Evolutionary conservation across 1,140 invertebrate genomes (phyloP), one percentile per base, ranked within the genome.

Genomic region (Coboldia fuscipes): DNA sequence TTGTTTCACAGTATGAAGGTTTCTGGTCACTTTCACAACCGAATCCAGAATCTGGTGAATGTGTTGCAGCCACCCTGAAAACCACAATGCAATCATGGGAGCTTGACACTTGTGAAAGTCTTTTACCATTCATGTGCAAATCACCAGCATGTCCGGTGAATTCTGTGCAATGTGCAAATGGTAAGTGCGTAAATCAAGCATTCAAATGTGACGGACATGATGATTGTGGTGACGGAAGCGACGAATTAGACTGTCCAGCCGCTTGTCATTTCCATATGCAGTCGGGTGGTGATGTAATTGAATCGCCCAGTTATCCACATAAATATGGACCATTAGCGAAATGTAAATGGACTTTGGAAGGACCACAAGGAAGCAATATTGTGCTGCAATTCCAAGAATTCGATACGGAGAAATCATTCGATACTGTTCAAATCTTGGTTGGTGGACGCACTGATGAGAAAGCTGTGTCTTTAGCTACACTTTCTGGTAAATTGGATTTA

Each of bases 321-420:
- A 85, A 86, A 47, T 96, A 97, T 53, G 68, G 70, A 34, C 67
- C 85, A 3, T 70, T 92, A 33, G 75, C 75, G 35, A 85, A 93
- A 48, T 97, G 90, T 55, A 90, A 90, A 59, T 97, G 92, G 90
- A 93, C 89, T 1, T 61, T 97, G 30, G 90, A 97, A 63, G 89
- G 86, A 18, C 89, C 89, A 4, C 73, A 93, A 57, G 90, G 90
- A 26, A 84, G 90, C 53, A 89, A 88, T 45, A 88, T 94, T 39
- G 68, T 89, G 21, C 60, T 93, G 35, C 64, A 94, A 71, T 92
- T 97, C 57, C 85, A 86, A 66, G 83, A 92, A 60, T 96, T 97
- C 57, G 88, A 92, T 51, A 97, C 90, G 4, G 92, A 97, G 60
- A 83, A 89, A 52, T 79, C 82, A 44, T 89, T 90, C 47, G 92